Evolutionary conservation across 2,797 vertebrate genomes (phyloP).

Genomic region (Rhinella marina): DNA sequence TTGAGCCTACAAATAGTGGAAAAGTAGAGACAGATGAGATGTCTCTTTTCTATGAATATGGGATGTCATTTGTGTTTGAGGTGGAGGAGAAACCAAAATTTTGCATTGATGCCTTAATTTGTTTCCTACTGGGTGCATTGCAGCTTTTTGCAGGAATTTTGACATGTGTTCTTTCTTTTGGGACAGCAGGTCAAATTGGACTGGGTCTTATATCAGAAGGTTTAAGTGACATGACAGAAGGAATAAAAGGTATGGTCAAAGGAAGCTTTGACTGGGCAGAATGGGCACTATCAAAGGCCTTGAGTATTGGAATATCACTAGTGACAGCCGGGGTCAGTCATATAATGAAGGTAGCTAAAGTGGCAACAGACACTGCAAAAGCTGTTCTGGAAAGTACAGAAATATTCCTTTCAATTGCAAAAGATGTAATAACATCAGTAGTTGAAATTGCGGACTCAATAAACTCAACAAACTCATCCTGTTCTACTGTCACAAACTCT

Average conservation of each 20-base stretch:
- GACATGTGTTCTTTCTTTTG: slow-evolving; percentile 55
- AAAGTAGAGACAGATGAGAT: slow-evolving; percentile 59
- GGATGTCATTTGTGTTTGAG: slow-evolving; percentile 63
- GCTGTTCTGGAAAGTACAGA: slow-evolving; percentile 55
- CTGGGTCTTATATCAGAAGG: slow-evolving; percentile 60
- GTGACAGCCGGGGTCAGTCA: slow-evolving; percentile 47
- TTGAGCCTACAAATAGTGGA: slow-evolving; percentile 8
- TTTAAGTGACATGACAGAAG: slow-evolving; percentile 60
- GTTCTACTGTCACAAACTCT: neutral
- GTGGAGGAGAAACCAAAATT: slow-evolving; percentile 64
- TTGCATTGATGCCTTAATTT: slow-evolving; percentile 53
- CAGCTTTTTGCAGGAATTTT: slow-evolving; percentile 61
- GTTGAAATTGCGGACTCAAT: neutral
- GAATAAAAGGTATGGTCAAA: slow-evolving; percentile 58
- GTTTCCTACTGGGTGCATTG: slow-evolving; percentile 51
- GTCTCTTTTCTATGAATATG: slow-evolving; percentile 58
- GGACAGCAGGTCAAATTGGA: slow-evolving; percentile 57
- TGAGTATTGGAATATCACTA: slow-evolving; percentile 62
- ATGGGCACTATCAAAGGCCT: slow-evolving; percentile 64
- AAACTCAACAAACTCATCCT: neutral
- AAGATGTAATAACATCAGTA: slow-evolving; percentile 46
- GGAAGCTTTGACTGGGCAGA: slow-evolving; percentile 61
- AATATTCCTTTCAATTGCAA: slow-evolving; percentile 48
- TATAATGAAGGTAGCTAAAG: slow-evolving; percentile 27
- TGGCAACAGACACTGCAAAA: slow-evolving; percentile 40